phyloP scores from a whole-genome alignment of 2,113 vertebrate species.

The Hypocryptadius cinnamomeus region DNA sequence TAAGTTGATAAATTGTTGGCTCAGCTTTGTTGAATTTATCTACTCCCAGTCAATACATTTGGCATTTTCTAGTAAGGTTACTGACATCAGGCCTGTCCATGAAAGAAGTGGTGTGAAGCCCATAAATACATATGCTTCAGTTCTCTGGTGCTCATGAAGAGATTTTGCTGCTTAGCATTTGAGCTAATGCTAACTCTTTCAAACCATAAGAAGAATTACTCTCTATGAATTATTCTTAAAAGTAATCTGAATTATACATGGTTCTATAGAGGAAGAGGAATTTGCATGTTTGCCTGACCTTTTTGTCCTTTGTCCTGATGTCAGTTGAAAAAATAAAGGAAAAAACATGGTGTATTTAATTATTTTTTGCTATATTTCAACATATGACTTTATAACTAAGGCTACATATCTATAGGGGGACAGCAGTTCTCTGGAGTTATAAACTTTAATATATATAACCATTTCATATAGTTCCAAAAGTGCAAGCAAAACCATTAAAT shows the following conservation, averaged over 20 bases:
- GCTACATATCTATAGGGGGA: background rate
- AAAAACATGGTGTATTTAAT: background rate
- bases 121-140: background rate
- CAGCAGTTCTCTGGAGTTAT: background rate
- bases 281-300: background rate
- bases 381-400: background rate
- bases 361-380: background rate
- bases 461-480: background rate
- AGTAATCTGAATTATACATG: background rate
- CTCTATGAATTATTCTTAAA: background rate
- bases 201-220: background rate
- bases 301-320: background rate
- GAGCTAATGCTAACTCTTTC: background rate
- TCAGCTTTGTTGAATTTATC: conserved; percentile 18
- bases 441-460: background rate
- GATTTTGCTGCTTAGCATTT: background rate
- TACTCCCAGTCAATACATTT: background rate
- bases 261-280: background rate
- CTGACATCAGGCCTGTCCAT: background rate
- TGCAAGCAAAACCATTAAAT: background rate
- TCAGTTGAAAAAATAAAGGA: background rate
- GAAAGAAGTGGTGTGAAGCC: background rate
- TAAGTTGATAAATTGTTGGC: background rate
- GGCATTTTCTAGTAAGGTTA: background rate
- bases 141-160: background rate